These are phyloP conservation scores for Tetrax tetrax DNA, from an alignment of 2,113 vertebrate genomes.

Conservation along the genomic window DNA sequence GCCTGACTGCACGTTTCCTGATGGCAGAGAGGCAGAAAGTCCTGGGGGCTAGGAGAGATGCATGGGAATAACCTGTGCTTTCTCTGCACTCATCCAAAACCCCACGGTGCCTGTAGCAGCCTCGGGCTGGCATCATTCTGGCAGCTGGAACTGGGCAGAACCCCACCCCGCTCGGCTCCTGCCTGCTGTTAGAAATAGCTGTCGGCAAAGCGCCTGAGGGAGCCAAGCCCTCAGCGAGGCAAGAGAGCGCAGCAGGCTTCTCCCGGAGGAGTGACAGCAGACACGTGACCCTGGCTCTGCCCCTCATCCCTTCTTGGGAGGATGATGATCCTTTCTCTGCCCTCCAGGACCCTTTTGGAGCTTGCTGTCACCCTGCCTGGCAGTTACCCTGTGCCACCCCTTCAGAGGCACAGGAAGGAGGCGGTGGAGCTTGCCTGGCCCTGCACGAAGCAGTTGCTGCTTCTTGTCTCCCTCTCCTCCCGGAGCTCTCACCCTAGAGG, in stretches of 20 bases:
- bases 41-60: neutral
- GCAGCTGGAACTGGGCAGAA: neutral
- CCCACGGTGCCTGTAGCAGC: accelerated
- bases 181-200: neutral
- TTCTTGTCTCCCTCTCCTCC: neutral
- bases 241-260: neutral
- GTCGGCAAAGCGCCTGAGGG: neutral
- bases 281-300: accelerated
- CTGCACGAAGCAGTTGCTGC: neutral
- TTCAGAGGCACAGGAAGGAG: neutral
- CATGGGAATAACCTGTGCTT: neutral
- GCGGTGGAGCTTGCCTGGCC: accelerated
- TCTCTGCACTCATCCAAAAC: neutral
- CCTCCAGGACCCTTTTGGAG: neutral
- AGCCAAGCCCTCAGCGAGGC: neutral
- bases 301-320: neutral
- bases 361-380: neutral
- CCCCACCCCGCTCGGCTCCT: neutral
- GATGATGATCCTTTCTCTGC: neutral
- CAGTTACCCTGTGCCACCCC: neutral
- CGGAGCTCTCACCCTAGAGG: neutral
- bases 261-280: neutral
- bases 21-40: neutral
- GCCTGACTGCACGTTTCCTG: neutral
- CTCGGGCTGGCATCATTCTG: neutral